Base-by-base conservation (phyloP, 2,888 invertebrate genomes). In the Hedya salicella region DNA sequence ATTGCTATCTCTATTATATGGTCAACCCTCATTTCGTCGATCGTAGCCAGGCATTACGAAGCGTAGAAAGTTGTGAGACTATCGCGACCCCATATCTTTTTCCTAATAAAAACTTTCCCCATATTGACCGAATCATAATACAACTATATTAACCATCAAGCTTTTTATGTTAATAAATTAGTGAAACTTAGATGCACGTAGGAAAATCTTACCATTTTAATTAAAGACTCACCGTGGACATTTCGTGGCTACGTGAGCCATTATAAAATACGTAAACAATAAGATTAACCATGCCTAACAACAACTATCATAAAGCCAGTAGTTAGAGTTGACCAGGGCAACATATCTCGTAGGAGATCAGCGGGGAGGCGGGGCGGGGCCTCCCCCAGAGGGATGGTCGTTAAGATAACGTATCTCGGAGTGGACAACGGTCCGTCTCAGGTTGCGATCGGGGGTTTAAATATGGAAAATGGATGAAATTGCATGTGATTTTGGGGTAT, bases 371-470 rank as follows among this genome's bases (percentile, higher is more conserved):
- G 30, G 30, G 49, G 16, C 5, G 75, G 73, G 64, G 9, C 16
- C 19, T 32, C 42, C 57, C 57, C 50, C 32, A 71, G 71, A 71
- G 71, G 73, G 78, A 79, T 78, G 82, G 83, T 83, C 85, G 89
- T 91, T 90, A 86, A 91, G 91, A 91, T 91, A 91, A 90, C 84
- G 81, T 86, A 87, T 89, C 88, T 85, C 78, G 73, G 76, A 78
- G 82, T 86, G 88, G 89, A 88, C 88, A 79, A 73, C 72, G 80
- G 67, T 72, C 68, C 74, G 73, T 80, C 80, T 85, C 85, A 82
- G 87, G 87, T 86, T 85, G 79, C 88, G 72, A 57, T 64, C 36
- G 50, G 64, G 32, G 59, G 52, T 59, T 64, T 64, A 83, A 79
- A 85, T 81, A 79, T 75, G 75, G 83, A 60, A 65, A 65, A 65